These are phyloP conservation scores for Drosophila hydei DNA, from an alignment of 1,140 invertebrate species.

Conservation along the genomic window DNA sequence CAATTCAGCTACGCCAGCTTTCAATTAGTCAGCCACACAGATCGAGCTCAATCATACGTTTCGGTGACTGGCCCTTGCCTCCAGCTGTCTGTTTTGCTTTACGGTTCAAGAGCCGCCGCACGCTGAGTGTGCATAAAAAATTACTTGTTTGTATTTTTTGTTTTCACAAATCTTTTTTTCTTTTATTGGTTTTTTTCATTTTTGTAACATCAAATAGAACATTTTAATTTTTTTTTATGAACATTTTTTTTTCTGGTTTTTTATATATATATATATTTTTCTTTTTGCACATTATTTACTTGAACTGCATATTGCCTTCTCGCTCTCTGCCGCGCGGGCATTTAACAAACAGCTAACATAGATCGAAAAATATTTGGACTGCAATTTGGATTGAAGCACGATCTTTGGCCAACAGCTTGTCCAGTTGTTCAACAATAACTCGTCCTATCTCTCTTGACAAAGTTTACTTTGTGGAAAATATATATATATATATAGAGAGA, in stretches of 20 bases:
- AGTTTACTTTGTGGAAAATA: conserved; percentile 24
- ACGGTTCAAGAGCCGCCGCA: conserved; percentile 27
- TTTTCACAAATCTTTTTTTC: conserved; percentile 58
- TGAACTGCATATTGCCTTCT: conserved; percentile 41
- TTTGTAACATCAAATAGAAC: conserved; percentile 80
- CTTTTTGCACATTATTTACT: conserved; percentile 36
- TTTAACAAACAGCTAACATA: conserved; percentile 74
- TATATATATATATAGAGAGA: conserved; percentile 14
- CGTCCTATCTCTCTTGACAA: too few relatives aligned
- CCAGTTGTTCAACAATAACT: conserved; percentile 5
- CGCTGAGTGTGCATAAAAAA: conserved; percentile 21
- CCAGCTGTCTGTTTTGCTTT: neutral
- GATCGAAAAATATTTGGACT: conserved; percentile 73
- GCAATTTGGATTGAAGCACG: conserved; percentile 17
- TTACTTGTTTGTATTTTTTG: conserved; percentile 4
- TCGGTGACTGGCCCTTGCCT: neutral
- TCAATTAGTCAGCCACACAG: conserved; percentile 32
- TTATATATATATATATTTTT: conserved; percentile 18
- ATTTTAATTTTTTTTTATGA: conserved; percentile 41
- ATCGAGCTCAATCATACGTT: conserved; percentile 27
- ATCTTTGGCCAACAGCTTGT: conserved; percentile 11
- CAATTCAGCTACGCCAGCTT: neutral
- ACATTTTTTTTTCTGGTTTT: conserved; percentile 38
- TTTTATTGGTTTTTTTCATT: conserved; percentile 55
- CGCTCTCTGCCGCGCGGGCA: conserved; percentile 22